phyloP scores from a whole-genome alignment of 2,888 invertebrate genomes.

The Ornithoptera alexandrae region DNA sequence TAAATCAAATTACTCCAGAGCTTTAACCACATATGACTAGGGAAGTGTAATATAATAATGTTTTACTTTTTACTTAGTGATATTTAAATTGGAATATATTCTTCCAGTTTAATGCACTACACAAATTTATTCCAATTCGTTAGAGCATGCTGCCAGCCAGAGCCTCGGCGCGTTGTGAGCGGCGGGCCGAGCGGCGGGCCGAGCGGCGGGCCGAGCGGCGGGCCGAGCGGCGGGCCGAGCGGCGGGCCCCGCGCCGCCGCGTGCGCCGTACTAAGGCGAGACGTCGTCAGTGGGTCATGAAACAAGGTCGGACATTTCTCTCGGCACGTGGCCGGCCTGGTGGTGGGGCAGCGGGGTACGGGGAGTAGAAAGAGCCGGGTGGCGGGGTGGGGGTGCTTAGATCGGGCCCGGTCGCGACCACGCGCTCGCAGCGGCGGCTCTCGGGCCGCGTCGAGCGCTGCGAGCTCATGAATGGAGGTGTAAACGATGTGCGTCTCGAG shows the following conservation, averaged over 20 bases:
- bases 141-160: not conserved
- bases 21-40: too few species aligned
- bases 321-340: constrained; percentile 36
- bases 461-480: constrained; percentile 2
- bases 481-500: not conserved
- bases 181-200: constrained; percentile 8
- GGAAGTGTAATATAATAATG: too few species aligned
- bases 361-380: constrained; percentile 19
- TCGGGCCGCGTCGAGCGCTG: not conserved
- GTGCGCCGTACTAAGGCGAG: constrained; percentile 64
- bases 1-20: too few species aligned
- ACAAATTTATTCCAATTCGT: too few species aligned
- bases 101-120: too few species aligned
- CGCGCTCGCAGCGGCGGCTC: not conserved
- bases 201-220: constrained; percentile 18
- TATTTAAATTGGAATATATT: too few species aligned
- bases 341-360: constrained; percentile 39
- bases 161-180: constrained; percentile 5
- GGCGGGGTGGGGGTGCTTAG: constrained; percentile 14
- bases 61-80: too few species aligned
- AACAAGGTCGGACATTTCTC: constrained; percentile 79
- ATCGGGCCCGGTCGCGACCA: not conserved
- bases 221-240: constrained; percentile 13
- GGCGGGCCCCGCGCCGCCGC: constrained; percentile 28
- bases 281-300: constrained; percentile 76